Evolutionary conservation across 2,113 vertebrate genomes (phyloP), one percentile per base, ranked within the genome.

Genomic region (Indicator maculatus): DNA sequence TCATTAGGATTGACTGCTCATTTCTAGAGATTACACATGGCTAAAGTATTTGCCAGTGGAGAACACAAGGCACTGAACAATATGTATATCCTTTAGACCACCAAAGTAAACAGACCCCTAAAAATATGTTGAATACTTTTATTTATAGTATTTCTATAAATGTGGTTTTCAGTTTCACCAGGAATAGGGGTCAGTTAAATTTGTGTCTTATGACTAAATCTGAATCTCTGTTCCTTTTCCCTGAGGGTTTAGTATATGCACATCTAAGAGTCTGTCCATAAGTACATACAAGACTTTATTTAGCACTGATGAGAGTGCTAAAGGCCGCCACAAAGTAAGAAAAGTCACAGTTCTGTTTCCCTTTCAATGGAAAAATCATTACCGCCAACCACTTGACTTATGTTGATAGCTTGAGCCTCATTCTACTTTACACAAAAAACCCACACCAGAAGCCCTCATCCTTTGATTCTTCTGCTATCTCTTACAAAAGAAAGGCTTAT

Each of bases 1-100:
- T 97, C 95, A 96, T 95, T 91, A 96, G 82, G 89, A 96, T 56
- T 71, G 89, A 98, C 76, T 96, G 91, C 88, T 97, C 95, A 88
- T 91, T 97, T 97, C 94, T 38, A 90, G 79, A 93, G 89, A 93
- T 65, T 85, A 90, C 93, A 95, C 74, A 86, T 3, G 9, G 91
- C 67, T 91, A 93, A 92, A 78, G 87, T 77, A 94, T 88, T 92
- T 77, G 81, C 52, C 21, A 87, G 90, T 83, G 56, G 75, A 86
- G 33, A 91, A 73, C 30, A 58, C 18, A 73, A 88, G 63, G 67
- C 80, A 81, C 17, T 12, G 36, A 91, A 52, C 72, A 77, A 86
- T 66, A 76, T 2, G 1, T 72, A 83, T 20, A 76, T 86, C 21
- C 63, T 81, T 71, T 84, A 86, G 61, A 80, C n/a, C 52, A 92